Evolutionary conservation across 1,140 invertebrate species (phyloP).

Genomic region (Lineus longissimus): DNA sequence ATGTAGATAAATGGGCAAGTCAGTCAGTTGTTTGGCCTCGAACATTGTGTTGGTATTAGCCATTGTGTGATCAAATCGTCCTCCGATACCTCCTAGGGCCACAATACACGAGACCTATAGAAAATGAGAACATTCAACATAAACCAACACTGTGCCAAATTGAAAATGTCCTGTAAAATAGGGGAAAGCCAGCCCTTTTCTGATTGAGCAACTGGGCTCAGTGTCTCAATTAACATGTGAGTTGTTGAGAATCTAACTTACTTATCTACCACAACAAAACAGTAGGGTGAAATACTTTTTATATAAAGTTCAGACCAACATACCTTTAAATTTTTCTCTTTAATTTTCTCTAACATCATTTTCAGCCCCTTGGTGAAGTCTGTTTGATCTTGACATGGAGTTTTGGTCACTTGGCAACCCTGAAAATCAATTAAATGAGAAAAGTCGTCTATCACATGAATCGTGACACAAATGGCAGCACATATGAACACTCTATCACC

Average conservation of each 20-base stretch:
- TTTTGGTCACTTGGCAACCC: neutral
- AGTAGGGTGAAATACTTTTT: too few relatives aligned
- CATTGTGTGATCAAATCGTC: conserved; percentile 5
- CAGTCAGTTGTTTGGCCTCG: neutral
- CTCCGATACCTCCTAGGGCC: neutral
- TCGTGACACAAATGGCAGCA: too few relatives aligned
- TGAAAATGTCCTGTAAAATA: too few relatives aligned
- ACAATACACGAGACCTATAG: neutral
- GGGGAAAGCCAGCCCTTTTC: too few relatives aligned
- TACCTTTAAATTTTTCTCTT: neutral
- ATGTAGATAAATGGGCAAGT: neutral
- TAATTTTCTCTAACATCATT: neutral
- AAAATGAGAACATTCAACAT: neutral
- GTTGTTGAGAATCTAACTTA: too few relatives aligned
- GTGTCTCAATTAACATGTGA: too few relatives aligned
- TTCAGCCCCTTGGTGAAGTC: neutral
- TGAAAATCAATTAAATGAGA: neutral
- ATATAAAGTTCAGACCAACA: too few relatives aligned
- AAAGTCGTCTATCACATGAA: too few relatives aligned
- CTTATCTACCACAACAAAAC: neutral
- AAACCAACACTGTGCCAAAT: too few relatives aligned
- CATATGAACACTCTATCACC: too few relatives aligned
- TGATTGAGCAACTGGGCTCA: too few relatives aligned
- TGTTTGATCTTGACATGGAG: neutral
- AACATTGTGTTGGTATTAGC: neutral